Evolutionary conservation across 2,797 vertebrate species (phyloP), one percentile per base, ranked within the genome.

Genomic region (Channa striata): DNA sequence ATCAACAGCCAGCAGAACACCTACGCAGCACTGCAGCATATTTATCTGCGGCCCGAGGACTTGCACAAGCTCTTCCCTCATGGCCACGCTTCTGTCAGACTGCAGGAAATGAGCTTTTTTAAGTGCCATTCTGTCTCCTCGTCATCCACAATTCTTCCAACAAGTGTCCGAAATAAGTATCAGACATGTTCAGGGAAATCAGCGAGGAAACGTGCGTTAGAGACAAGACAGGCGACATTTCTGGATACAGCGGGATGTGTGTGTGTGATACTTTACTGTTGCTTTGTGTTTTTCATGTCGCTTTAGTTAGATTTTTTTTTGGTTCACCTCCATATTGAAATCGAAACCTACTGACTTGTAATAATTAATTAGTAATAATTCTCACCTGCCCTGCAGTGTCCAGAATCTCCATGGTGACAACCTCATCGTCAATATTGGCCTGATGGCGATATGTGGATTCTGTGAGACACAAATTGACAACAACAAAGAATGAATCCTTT

Each of bases 381-480:
- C 91, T 90, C 82, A 99, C 98, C 97, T 99, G 98, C 39, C 98
- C 98, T 50, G 98, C 97, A 16, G 97, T 98, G 86, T 99, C 98
- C 68, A 99, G 92, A 60, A 99, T 97, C 92, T 99, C 98, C 98
- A 99, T 98, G 92, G 95, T 93, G 83, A 99, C 96, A 10, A 94
- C 91, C 89, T 99, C 98, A 84, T 99, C 97, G 8, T 99, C 98
- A 14, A 99, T 96, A 59, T 92, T 97, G 76, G 96, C 96, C 83
- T 99, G 97, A 86, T 99, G 98, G 68, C 96, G 95, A 86, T 99
- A 98, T 0, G 97, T 99, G 70, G 97, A 99, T 89, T 99, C 97
- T 99, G 85, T 51, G 83, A 77, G 67, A 81, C 68, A 46, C 72
- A 74, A 75, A 40, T 40, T 12, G 13, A 40, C 16, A 72, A 65